Base-by-base conservation (phyloP, 2,888 invertebrate genomes). In the Cephus nigrinus region DNA sequence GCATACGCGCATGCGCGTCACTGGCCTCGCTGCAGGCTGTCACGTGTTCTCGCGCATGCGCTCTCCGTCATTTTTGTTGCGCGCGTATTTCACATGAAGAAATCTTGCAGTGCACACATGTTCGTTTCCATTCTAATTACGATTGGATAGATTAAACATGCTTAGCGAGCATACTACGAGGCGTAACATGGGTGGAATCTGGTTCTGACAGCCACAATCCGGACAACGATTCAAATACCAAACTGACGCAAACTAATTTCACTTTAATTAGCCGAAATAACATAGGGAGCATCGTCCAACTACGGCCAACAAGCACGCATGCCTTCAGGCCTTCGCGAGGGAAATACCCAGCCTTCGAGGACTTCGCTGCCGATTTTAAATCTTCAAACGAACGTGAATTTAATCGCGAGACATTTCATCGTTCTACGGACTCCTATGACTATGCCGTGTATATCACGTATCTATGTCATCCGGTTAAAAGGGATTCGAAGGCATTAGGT, bases 241-340 rank as follows among this genome's bases (percentile, higher is more conserved):
- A 68, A 76, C 36, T 68, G 73, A 73, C 76, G 69, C 40, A 76
- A 74, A 76, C 76, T 76, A 76, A 76, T 76, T 76, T 76, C 73
- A 74, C 73, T 76, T 76, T 76, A 74, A 76, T 76, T 76, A 73
- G 74, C 73, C 68, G 36, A 76, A 76, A 76, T 68, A 68, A 76
- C 73, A 68, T 68, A 73, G 76, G 74, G 76, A 69, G 74, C 76
- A 74, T 76, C 55, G 23, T 73, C 76, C 69, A 31, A 73, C 68
- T 69, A 74, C 31, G 32, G 31, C 30, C 68, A 72, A 55, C 55
- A 15, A 55, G 31, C 72, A 76, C 73, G 34, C 73, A 76, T 32
- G 71, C 71, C 76, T 76, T 73, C 11, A 12, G 55, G 55, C 55
- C 55, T 15, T 55, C 23, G 55, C 55, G 55, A 55, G 5, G 55